Base-by-base conservation (phyloP, 2,888 invertebrate species). In the Drosophila quasianomalipes region DNA sequence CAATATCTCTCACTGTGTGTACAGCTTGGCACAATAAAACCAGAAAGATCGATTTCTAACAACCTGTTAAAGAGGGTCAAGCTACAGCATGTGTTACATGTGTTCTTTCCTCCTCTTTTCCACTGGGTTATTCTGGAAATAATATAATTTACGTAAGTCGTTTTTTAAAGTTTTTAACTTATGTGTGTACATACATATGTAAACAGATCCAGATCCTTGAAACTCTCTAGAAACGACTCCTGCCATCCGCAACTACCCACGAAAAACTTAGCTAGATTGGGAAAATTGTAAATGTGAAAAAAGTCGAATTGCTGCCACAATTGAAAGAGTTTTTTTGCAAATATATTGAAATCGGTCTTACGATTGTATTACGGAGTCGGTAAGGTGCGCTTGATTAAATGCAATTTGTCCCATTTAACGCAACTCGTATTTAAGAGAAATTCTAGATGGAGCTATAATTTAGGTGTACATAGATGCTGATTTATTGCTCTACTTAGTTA, bases 401-500 rank as follows among this genome's bases (percentile, higher is more conserved):
- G 26, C 47, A 22, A 31, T 51, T 31, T 33, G n/a, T 7, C 35
- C 14, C 35, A 22, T 65, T 26, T 22, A 16, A 26, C 16, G 16
- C 37, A 52, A 28, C 16, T 9, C 26, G 19, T n/a, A 26, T 33
- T 30, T 14, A 26, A 12, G 14, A 33, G 7, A 30, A 35, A 39
- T 30, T 51, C 12, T 64, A 28, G 31, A 39, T 33, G 47, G 26
- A 54, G 41, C 64, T 39, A 33, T 66, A 66, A 65, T 70, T 78
- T 65, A 74, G 67, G 64, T 68, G 70, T 52, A 22, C 54, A 53
- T 49, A 63, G 66, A 72, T 76, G 69, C 75, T 79, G 79, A 75
- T 79, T 79, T 79, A 79, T 79, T 63, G 79, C 67, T 67, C 61
- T 75, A 79, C 76, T 79, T 79, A 72, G 79, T 71, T 65, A 69